Conservation (phyloP, 2,797 vertebrate genomes). For the Decapterus maruadsi region DNA sequence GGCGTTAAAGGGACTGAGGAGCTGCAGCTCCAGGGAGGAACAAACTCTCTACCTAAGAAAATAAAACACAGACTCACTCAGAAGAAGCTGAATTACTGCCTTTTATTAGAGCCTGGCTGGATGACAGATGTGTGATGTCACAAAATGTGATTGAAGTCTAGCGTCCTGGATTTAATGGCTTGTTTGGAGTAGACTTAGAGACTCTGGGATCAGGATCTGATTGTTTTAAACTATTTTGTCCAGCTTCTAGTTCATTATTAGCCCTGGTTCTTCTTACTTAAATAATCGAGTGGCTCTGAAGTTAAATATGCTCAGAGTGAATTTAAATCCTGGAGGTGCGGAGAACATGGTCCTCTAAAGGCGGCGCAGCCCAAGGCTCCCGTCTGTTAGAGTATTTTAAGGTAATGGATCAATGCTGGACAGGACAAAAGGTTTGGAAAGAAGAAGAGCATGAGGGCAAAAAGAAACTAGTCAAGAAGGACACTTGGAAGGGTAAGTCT, state of each 20-base stretch:
- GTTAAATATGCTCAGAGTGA: neutral
- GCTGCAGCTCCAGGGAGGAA: conserved; percentile 58
- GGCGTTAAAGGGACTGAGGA: conserved; percentile 66
- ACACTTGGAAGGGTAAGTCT: conserved; percentile 48
- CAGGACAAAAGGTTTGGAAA: conserved; percentile 34
- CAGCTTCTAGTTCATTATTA: neutral
- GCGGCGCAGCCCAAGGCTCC: neutral
- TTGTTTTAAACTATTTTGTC: conserved; percentile 5
- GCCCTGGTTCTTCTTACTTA: neutral
- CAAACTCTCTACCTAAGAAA: conserved; percentile 44
- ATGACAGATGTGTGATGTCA: conserved; percentile 14
- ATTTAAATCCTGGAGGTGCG: neutral
- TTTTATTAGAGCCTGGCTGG: conserved; percentile 25
- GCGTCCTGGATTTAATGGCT: conserved; percentile 22
- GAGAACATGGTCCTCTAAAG: conserved; percentile 11
- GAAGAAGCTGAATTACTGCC: conserved; percentile 42
- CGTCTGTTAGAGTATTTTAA: conserved; percentile 14
- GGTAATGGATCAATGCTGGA: conserved; percentile 38
- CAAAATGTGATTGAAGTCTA: neutral
- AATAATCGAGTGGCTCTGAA: conserved; percentile 9
- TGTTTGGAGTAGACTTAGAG: neutral
- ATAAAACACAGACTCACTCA: conserved; percentile 37
- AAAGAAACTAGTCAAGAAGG: conserved; percentile 45
- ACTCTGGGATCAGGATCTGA: neutral
- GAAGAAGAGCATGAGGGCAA: conserved; percentile 26